Evolutionary conservation across 2,888 invertebrate species (phyloP).

Genomic region (Leucoptera coffeella): DNA sequence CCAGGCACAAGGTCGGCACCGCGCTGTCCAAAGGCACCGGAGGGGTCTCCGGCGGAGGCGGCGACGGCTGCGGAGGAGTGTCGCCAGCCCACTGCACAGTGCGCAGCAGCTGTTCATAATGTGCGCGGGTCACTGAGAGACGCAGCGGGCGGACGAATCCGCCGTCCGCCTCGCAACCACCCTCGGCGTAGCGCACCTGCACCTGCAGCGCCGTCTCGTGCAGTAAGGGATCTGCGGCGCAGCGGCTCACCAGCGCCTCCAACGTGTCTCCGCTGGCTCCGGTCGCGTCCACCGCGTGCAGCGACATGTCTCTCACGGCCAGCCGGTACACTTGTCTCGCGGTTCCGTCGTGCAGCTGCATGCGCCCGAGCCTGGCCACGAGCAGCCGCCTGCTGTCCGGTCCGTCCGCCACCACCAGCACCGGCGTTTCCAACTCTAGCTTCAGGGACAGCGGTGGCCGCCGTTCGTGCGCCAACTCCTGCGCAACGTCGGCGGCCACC

Average conservation of each 20-base stretch:
- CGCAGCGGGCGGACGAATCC: conserved; percentile 78
- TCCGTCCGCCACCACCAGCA: conserved; percentile 79
- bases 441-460: too few species aligned
- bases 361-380: conserved; percentile 89
- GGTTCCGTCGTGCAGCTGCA: conserved; percentile 48
- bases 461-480: conserved; percentile 82
- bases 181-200: conserved; percentile 43
- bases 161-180: conserved; percentile 58
- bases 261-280: too few species aligned
- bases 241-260: conserved; percentile 66
- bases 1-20: conserved; percentile 49
- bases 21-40: conserved; percentile 19
- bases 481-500: conserved; percentile 91
- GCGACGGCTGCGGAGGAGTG: conserved; percentile 9
- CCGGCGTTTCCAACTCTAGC: conserved; percentile 83
- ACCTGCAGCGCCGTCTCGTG: conserved; percentile 83
- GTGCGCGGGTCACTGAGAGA: conserved; percentile 76
- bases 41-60: conserved; percentile 8
- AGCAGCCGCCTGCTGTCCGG: conserved; percentile 75
- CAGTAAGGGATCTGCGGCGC: too few species aligned
- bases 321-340: conserved; percentile 51
- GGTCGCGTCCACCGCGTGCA: conserved; percentile 70
- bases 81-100: conserved; percentile 37
- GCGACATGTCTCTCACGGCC: conserved; percentile 80
- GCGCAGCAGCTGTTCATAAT: conserved; percentile 85